phyloP scores from a whole-genome alignment of 1,140 invertebrate genomes.

The Zaprionus ghesquierei region DNA sequence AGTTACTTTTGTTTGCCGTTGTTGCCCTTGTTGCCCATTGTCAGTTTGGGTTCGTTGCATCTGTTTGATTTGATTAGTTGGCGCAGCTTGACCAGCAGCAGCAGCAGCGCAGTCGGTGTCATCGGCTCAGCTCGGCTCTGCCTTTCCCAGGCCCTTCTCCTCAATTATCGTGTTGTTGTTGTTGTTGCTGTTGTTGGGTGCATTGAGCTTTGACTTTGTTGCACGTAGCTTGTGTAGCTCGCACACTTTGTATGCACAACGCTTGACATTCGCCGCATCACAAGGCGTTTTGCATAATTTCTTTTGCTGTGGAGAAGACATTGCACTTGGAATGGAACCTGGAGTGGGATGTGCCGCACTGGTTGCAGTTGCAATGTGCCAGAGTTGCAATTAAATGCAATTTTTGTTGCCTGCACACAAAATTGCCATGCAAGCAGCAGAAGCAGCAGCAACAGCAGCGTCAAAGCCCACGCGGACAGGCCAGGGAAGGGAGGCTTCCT shows the following conservation, averaged over 20 bases:
- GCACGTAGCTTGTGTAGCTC: constrained; percentile 1
- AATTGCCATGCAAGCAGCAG: constrained; percentile 37
- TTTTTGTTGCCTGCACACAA: constrained; percentile 58
- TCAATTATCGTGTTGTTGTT: too few relatives aligned
- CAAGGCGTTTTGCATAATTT: constrained; percentile 65
- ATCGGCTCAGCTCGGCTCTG: not conserved
- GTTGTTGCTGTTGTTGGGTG: constrained; percentile 24
- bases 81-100: constrained; percentile 14
- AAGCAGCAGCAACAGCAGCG: too few relatives aligned
- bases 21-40: constrained; percentile 14
- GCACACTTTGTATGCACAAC: constrained; percentile 67
- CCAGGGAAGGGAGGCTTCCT: not conserved
- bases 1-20: constrained; percentile 5
- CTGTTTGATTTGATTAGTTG: constrained; percentile 34
- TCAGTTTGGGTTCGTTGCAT: constrained; percentile 23
- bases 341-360: constrained; percentile 1
- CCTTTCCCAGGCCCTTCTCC: constrained; percentile 10
- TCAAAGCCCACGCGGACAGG: constrained; percentile 27
- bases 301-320: constrained; percentile 31
- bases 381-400: constrained; percentile 66
- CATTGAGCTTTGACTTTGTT: constrained; percentile 65
- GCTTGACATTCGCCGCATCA: constrained; percentile 61
- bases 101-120: constrained; percentile 17
- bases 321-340: constrained; percentile 52
- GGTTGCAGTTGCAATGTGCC: constrained; percentile 36